Base-by-base conservation (phyloP, 2,888 invertebrate genomes). In the Lomographa bimaculata region DNA sequence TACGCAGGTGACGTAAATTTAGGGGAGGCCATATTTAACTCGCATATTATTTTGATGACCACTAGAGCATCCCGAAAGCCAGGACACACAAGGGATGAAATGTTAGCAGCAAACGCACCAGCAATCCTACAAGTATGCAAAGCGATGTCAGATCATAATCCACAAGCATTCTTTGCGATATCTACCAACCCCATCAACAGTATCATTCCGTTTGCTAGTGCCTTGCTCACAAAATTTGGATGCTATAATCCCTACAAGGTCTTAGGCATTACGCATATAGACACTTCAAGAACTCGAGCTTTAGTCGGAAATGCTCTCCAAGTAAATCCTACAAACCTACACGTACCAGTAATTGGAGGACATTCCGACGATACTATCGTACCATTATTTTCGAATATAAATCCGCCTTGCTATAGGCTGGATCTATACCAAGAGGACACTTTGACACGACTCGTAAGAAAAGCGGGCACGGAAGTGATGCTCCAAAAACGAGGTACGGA, bases 361-460 rank as follows among this genome's bases (percentile, higher is more conserved):
- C 79, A 81, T 51, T 82, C 82, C 0, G 77, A 78, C 7, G 64
- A 77, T 1, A 79, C 81, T 1, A 68, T 80, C 17, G 57, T 82
- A 30, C 83, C 82, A 2, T 43, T 83, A 11, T 82, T 79, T 57
- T 82, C 82, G 1, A 75, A 72, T 52, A 45, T 82, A 24, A 34
- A 51, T 1, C 79, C 79, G 0, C 24, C 42, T 1, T 50, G 50
- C 18, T 60, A 59, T 19, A 18, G 9, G 11, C 12, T 82, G 8
- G 63, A 71, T 43, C 35, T 51, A 2, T 45, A 46, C 18, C 64
- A 71, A 61, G 74, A 72, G 5, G 69, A 77, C 36, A 67, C 64
- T 10, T 43, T 81, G 8, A 81, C 81, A 1, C 60, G 74, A 7
- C 51, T 77, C 1, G 50, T 81, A 14, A 70, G 75, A 24, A 72